Conservation (phyloP, 2,888 invertebrate species). For the Hydropsyche betteni region DNA sequence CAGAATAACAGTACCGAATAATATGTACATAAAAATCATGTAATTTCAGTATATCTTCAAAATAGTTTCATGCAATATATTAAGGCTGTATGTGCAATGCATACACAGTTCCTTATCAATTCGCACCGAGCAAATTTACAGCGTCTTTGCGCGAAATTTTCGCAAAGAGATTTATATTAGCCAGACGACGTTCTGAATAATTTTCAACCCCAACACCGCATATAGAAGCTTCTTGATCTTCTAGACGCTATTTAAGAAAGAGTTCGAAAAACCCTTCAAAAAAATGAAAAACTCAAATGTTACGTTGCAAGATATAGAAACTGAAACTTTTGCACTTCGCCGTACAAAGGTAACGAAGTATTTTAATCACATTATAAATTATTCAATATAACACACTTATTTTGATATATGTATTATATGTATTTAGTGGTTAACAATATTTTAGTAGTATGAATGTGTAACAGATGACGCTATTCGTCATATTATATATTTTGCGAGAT, state of each 20-base stretch:
- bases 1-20: too few relatives aligned
- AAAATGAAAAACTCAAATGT: constrained; percentile 34
- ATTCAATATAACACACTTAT: not conserved
- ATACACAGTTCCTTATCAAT: constrained; percentile 16
- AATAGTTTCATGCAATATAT: too few relatives aligned
- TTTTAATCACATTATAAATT: constrained; percentile 47
- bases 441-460: not conserved
- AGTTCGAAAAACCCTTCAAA: not conserved
- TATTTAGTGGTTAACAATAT: not conserved
- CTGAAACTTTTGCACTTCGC: too few relatives aligned
- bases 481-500: too few relatives aligned
- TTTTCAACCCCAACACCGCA: not conserved
- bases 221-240: too few relatives aligned
- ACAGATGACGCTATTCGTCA: too few relatives aligned
- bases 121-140: constrained; percentile 23
- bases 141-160: constrained; percentile 20
- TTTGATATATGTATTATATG: too few relatives aligned
- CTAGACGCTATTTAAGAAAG: too few relatives aligned
- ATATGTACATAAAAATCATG: too few relatives aligned
- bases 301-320: constrained; percentile 42
- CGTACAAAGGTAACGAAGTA: constrained; percentile 23
- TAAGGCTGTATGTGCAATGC: not conserved
- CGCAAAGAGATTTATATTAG: constrained; percentile 46
- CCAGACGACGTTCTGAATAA: constrained; percentile 46
- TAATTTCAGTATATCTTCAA: too few relatives aligned